Conservation (phyloP, 2,888 invertebrate species). For the Coelinius sp. region DNA sequence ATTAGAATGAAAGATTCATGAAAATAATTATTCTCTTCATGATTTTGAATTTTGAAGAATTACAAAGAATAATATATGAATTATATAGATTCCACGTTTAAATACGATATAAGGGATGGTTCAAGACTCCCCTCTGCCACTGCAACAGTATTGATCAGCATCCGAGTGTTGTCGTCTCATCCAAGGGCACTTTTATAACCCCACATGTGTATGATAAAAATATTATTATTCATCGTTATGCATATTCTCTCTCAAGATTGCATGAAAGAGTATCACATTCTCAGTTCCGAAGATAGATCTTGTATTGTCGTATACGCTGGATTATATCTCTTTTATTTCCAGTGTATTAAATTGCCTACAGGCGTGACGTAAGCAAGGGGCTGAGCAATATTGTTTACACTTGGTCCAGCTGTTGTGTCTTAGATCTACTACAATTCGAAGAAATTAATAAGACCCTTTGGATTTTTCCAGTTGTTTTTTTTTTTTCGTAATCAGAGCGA, state of each 20-base stretch:
- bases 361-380: not conserved
- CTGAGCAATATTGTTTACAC: slow-evolving; percentile 22
- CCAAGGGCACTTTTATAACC: slow-evolving; percentile 3
- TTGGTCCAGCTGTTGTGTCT: slow-evolving; percentile 9
- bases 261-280: slow-evolving; percentile 8
- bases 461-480: not conserved
- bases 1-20: too few species aligned
- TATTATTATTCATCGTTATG: not conserved
- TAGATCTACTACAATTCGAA: not conserved
- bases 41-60: not conserved
- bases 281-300: not conserved
- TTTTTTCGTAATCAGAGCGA: not conserved
- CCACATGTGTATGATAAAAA: not conserved
- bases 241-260: not conserved
- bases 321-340: slow-evolving; percentile 14
- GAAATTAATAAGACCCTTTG: not conserved
- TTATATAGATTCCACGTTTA: not conserved
- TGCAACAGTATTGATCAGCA: slow-evolving; percentile 58
- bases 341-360: slow-evolving; percentile 11
- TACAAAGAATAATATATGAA: not conserved
- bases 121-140: slow-evolving; percentile 49
- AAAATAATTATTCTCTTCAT: too few species aligned
- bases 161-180: not conserved
- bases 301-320: slow-evolving; percentile 6
- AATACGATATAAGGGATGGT: slow-evolving; percentile 45